phyloP scores from a whole-genome alignment of 2,888 invertebrate genomes.

The Frankliniella intonsa region DNA sequence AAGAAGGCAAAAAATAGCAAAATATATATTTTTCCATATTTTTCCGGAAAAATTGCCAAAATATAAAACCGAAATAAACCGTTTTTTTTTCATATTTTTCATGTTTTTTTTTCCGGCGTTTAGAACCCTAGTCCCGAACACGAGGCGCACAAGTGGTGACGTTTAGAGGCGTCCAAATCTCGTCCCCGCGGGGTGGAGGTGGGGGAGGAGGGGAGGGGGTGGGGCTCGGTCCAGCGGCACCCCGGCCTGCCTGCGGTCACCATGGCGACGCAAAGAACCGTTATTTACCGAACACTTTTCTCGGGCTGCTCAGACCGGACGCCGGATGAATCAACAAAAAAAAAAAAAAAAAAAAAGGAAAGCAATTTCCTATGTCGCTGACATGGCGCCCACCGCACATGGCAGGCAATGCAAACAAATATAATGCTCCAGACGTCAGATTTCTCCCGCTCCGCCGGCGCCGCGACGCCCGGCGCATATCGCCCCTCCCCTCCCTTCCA shows the following conservation, averaged over 20 bases:
- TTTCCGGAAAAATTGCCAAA: no score
- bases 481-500: no score
- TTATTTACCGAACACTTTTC: conserved; percentile 12
- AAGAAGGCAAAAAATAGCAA: no score
- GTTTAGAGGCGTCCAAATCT: no score
- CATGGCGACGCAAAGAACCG: background rate
- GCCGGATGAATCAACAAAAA: background rate
- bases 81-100: no score
- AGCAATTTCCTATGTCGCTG: conserved; percentile 3
- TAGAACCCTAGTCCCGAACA: no score
- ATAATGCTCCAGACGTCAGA: background rate
- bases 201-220: background rate
- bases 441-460: background rate
- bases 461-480: background rate
- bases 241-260: background rate
- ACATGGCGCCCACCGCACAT: background rate
- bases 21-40: no score
- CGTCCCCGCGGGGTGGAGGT: no score
- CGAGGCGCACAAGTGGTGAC: no score
- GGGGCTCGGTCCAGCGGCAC: background rate
- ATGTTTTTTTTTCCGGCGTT: no score
- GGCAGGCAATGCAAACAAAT: conserved; percentile 5
- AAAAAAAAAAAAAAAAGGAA: background rate
- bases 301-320: background rate
- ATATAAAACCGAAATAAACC: no score